Evolutionary conservation across 2,113 vertebrate genomes (phyloP), one percentile per base, ranked within the genome.

Genomic region (Toxotes chatareus): DNA sequence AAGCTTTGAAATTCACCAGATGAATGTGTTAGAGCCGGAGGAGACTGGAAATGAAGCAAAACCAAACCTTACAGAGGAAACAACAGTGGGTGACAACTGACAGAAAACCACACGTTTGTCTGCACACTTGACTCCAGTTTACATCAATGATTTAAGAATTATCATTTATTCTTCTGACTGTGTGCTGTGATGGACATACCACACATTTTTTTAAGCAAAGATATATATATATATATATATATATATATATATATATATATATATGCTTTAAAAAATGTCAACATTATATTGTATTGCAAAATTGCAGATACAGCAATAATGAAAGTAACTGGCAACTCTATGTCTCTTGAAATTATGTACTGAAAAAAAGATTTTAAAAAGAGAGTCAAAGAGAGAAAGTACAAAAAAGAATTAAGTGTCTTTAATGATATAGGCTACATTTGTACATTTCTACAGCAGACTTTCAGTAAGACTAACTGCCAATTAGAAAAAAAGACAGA

Each of bases 381-480:
- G 62, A 53, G 7, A 81, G 32, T 12, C 57, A 56, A 44, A 60
- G 34, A 62, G 8, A 62, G 36, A 79, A 82, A 34, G 42, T 87
- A 68, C 40, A 81, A 91, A 89, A 86, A 92, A 88, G 83, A 88
- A 92, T 94, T 89, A 93, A 84, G 86, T 91, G 86, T 90, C 87
- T 93, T 91, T 93, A 94, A 94, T 94, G 88, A 90, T 91, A 93
- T 91, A 92, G 76, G 86, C 93, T 91, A 95, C 91, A 93, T 92
- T 89, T 94, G 82, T 93, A 95, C 93, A 93, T 92, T 93, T 94
- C 92, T 94, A 95, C 93, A 95, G 92, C 90, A 93, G 89, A 95
- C 71, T 76, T 85, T 91, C 90, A 91, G 79, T 92, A 90, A 89
- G 84, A 90, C 79, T 86, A 92, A 93, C 88, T 90, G 85, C 85